Percentiles rank a stretch among this genome's conserved stretches.
These are phyloP conservation scores for Benitochromis conjunctus DNA, from an alignment of 2,113 vertebrate genomes.

Conservation along the genomic window DNA sequence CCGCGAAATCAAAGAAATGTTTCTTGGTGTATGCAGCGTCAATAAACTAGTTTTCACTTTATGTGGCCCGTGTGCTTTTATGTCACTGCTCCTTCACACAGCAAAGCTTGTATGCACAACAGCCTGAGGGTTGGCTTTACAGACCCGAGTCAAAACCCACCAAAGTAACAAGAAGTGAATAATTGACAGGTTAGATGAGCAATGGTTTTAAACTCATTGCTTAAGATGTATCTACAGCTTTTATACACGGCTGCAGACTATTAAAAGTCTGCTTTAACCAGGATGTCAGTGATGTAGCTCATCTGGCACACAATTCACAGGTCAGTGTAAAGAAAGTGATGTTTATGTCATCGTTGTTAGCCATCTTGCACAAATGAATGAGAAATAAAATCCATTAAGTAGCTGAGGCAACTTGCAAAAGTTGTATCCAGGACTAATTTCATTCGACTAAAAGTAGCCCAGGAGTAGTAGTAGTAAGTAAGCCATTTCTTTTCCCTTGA, in stretches of 20 bases:
- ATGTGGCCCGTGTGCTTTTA: neutral
- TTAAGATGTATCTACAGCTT: neutral
- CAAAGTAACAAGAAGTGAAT: neutral
- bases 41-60: slow-evolving; percentile 68
- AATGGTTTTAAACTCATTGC: neutral
- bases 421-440: neutral
- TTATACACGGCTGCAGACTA: neutral
- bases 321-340: neutral
- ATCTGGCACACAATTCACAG: neutral
- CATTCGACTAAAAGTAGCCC: neutral
- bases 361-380: neutral
- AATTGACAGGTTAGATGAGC: neutral
- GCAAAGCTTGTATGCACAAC: neutral
- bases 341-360: neutral
- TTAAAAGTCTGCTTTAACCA: neutral
- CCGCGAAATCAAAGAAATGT: neutral
- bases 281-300: neutral
- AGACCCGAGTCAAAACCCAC: neutral
- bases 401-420: neutral
- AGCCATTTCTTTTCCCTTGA: neutral
- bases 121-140: too few relatives aligned
- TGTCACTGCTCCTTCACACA: neutral
- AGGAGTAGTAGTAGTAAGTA: neutral
- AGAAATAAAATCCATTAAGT: too few relatives aligned
- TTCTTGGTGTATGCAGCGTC: slow-evolving; percentile 61